Evolutionary conservation across 1,140 invertebrate species (phyloP), one percentile per base, ranked within the genome.

Genomic region (Leucophenga varia): DNA sequence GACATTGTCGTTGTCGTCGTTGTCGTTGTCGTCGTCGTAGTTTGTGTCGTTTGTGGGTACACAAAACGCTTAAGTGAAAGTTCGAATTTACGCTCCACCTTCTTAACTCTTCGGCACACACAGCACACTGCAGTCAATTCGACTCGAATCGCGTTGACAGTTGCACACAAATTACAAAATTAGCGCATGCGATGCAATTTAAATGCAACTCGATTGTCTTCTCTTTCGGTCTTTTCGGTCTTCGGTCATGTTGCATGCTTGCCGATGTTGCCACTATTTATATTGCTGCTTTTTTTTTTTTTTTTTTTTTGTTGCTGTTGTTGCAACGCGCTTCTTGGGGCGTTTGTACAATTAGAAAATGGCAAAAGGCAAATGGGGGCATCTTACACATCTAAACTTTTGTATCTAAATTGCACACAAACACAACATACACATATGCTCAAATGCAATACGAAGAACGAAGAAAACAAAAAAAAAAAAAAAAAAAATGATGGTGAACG

Each of bases 141-240:
- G 56, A 6, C 35, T 37, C 12, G 13, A 6, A 17, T 6, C 18
- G 56, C 50, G 56, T 59, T 59, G 56, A 54, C 48, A 59, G 57
- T 59, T 59, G 57, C 51, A 54, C 54, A 57, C 54, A 59, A 59
- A 59, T 59, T 59, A 57, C 54, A 59, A 59, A 59, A 59, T 59
- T 59, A 59, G 56, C 50, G 54, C 56, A 56, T 54, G 22, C 22
- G 22, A 25, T 25, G 22, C 22, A 10, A 25, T 25, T 25, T 10
- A 10, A 25, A 58, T 58, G 55, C 55, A 42, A 57, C 20, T 9
- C 39, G 47, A 54, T 46, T 54, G 52, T 54, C 49, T 52, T 47
- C 36, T 41, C 16, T 37, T n/a, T n/a, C n/a, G n/a, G n/a, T n/a
- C n/a, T n/a, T n/a, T n/a, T n/a, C n/a, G n/a, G n/a, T n/a, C n/a